Conservation (phyloP, 2,888 invertebrate species). For the Lasioglossum morio region DNA sequence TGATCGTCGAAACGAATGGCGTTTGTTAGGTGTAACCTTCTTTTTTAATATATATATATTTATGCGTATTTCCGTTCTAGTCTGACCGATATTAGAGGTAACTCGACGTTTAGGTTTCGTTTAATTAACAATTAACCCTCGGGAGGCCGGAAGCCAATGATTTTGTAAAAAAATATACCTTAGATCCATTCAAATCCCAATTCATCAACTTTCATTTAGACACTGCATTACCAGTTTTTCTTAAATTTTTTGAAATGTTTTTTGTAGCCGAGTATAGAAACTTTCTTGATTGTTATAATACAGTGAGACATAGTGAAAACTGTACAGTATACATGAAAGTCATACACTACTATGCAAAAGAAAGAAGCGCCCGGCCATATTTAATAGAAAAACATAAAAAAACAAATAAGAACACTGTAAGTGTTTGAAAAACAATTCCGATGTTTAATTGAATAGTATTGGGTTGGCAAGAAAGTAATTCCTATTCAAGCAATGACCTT, state of each 20-base stretch:
- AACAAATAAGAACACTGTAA: too few relatives aligned
- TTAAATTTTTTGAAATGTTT: not conserved
- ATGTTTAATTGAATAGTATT: too few relatives aligned
- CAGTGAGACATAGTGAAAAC: not conserved
- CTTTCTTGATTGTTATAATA: not conserved
- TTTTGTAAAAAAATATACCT: not conserved
- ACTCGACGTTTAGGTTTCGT: slow-evolving; percentile 38
- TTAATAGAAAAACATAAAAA: too few relatives aligned
- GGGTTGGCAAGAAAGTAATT: too few relatives aligned
- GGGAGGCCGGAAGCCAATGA: not conserved
- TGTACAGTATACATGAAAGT: not conserved
- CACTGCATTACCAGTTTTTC: not conserved
- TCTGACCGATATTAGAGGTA: slow-evolving; percentile 62
- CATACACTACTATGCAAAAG: not conserved
- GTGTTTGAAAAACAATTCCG: too few relatives aligned
- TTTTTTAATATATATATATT: slow-evolving; percentile 27
- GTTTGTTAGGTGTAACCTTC: slow-evolving; percentile 38
- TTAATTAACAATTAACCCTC: slow-evolving; percentile 2
- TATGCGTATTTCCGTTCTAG: slow-evolving; percentile 62
- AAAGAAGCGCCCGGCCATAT: too few relatives aligned
- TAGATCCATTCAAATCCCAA: not conserved
- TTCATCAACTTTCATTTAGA: not conserved
- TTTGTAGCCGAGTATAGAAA: not conserved
- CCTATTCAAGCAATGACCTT: too few relatives aligned
- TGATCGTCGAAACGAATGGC: slow-evolving; percentile 28